phyloP scores from a whole-genome alignment of 2,888 invertebrate genomes.

The Cheilosia grossa region DNA sequence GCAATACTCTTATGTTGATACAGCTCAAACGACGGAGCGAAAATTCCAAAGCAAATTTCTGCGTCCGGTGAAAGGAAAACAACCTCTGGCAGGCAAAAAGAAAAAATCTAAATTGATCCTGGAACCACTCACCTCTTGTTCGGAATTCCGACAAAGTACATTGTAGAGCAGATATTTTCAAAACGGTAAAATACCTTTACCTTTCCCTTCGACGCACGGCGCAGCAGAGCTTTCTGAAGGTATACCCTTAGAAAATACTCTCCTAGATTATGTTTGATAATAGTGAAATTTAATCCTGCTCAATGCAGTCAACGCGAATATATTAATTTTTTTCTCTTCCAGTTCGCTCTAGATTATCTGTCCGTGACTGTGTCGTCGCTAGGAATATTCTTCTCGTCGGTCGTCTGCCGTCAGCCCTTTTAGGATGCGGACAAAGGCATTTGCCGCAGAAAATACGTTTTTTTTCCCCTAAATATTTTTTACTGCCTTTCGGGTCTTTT shows the following conservation, averaged over 20 bases:
- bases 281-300: conserved; percentile 63
- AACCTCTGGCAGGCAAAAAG: conserved; percentile 2
- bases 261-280: conserved; percentile 57
- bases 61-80: conserved; percentile 1
- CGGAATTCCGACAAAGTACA: conserved; percentile 52
- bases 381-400: conserved; percentile 31
- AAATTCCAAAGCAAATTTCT: background rate
- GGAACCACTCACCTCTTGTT: conserved; percentile 43
- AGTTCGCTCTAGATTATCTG: conserved; percentile 39
- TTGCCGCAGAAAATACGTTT: conserved; percentile 13
- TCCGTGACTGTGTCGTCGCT: conserved; percentile 38
- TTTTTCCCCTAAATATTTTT: conserved; percentile 26
- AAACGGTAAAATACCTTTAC: conserved; percentile 35
- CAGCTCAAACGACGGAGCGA: background rate
- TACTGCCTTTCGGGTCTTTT: conserved; percentile 43
- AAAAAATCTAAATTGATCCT: conserved; percentile 27
- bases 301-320: conserved; percentile 63
- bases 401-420: conserved; percentile 47
- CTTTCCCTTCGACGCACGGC: conserved; percentile 1
- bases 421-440: conserved; percentile 32
- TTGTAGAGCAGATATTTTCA: conserved; percentile 46
- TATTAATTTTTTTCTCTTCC: conserved; percentile 35
- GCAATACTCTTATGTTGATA: background rate
- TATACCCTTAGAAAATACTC: conserved; percentile 40
- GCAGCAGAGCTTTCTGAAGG: conserved; percentile 22